phyloP scores from a whole-genome alignment of 2,797 vertebrate species.

The Pyrocephalus nanus region DNA sequence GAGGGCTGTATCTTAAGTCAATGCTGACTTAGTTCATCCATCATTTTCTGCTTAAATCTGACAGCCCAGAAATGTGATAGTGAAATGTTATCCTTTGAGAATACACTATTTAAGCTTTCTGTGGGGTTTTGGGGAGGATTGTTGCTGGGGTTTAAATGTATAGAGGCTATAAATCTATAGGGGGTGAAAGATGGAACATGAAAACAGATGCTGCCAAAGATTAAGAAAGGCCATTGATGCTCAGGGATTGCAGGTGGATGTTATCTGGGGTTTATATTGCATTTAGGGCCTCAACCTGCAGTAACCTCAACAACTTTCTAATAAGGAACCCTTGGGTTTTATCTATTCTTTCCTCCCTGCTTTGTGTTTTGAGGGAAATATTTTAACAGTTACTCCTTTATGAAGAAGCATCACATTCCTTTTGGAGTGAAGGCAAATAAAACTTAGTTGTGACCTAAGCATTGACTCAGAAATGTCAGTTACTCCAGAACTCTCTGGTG shows the following conservation, averaged over 20 bases:
- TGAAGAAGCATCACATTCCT: not conserved
- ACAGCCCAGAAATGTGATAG: not conserved
- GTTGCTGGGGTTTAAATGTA: not conserved
- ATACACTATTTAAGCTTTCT: not conserved
- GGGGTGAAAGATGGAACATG: not conserved
- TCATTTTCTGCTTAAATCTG: not conserved
- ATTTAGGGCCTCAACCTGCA: not conserved
- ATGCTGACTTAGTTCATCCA: not conserved
- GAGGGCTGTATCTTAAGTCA: not conserved
- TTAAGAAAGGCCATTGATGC: not conserved
- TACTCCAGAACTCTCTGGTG: not conserved
- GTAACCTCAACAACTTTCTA: not conserved
- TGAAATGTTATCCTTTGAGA: not conserved
- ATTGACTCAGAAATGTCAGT: not conserved
- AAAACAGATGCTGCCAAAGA: not conserved
- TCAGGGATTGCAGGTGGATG: not conserved
- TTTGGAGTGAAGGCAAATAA: not conserved
- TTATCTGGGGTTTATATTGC: not conserved
- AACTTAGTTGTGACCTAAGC: not conserved
- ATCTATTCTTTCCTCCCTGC: not conserved
- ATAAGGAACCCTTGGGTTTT: not conserved
- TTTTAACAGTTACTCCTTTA: not conserved
- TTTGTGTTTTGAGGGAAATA: not conserved
- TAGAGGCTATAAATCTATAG: not conserved
- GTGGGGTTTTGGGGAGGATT: not conserved